phyloP scores from a whole-genome alignment of 2,888 invertebrate species.

The Synergus gifuensis region DNA sequence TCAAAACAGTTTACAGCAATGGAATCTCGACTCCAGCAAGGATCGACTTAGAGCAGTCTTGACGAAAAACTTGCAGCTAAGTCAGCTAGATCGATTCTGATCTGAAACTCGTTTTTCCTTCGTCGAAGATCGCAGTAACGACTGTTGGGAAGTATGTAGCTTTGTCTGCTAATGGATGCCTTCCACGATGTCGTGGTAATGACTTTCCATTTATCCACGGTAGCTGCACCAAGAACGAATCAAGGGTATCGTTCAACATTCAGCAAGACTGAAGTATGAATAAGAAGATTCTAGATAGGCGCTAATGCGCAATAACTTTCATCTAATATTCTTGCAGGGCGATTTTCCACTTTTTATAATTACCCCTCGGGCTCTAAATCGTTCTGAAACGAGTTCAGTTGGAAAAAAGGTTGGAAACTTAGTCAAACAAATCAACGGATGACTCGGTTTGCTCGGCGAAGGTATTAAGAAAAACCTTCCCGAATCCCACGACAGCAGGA shows the following conservation, averaged over 20 bases:
- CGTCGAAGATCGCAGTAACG: slow-evolving; percentile 18
- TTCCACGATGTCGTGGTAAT: slow-evolving; percentile 36
- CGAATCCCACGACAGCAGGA: slow-evolving; percentile 1
- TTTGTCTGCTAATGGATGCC: slow-evolving; percentile 44
- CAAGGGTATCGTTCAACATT: slow-evolving; percentile 22
- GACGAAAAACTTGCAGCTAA: slow-evolving; percentile 19
- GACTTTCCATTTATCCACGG: slow-evolving; percentile 39
- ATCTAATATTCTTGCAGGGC: not conserved
- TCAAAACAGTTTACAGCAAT: not conserved
- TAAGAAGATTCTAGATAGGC: not conserved
- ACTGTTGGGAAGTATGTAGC: slow-evolving; percentile 33
- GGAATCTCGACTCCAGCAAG: not conserved
- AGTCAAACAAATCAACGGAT: not conserved
- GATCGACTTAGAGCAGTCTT: slow-evolving; percentile 8
- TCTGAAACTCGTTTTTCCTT: slow-evolving; percentile 27
- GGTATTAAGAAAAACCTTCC: slow-evolving; percentile 2
- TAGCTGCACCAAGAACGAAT: not conserved
- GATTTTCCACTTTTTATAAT: not conserved
- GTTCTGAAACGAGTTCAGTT: not conserved
- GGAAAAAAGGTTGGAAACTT: not conserved
- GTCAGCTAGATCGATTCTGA: slow-evolving; percentile 6
- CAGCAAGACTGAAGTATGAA: not conserved
- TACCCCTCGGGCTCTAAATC: not conserved
- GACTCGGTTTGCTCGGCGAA: not conserved
- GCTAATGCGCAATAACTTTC: slow-evolving; percentile 25